phyloP scores from a whole-genome alignment of 2,888 invertebrate genomes.

The Diarsia brunnea region DNA sequence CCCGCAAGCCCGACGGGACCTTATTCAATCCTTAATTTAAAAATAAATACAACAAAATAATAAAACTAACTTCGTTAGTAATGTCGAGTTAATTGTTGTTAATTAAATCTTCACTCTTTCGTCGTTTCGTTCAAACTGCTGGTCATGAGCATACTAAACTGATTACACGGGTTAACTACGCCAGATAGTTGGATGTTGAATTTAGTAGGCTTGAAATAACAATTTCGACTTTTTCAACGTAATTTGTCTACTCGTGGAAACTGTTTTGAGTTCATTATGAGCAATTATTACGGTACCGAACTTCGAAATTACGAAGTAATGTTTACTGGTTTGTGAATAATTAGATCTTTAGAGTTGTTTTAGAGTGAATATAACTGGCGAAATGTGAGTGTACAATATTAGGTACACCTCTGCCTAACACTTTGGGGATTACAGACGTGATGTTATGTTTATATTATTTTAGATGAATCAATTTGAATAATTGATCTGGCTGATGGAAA shows the following conservation, averaged over 20 bases:
- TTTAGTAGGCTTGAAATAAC: constrained; percentile 30
- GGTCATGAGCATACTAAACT: constrained; percentile 46
- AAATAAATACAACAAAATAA: not conserved
- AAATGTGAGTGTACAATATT: no score
- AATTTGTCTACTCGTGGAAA: not conserved
- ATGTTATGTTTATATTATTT: no score
- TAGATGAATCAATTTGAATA: no score
- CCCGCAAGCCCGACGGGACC: no score
- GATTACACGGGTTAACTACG: constrained; percentile 46
- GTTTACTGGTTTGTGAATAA: no score
- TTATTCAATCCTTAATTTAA: not conserved
- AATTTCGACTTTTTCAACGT: constrained; percentile 12
- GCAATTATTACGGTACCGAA: not conserved
- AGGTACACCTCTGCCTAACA: no score
- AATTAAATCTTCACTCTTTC: constrained; percentile 53
- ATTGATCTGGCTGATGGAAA: no score
- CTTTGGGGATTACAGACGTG: no score
- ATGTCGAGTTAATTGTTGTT: constrained; percentile 46
- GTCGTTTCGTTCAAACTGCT: constrained; percentile 32
- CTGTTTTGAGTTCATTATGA: not conserved
- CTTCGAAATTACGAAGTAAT: not conserved
- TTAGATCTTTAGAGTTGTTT: no score
- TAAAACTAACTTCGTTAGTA: constrained; percentile 29
- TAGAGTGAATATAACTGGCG: no score
- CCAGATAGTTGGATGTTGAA: constrained; percentile 48